A percentile compares a stretch with the other conserved stretches of the same genome.
Evolutionary conservation across 2,888 invertebrate species (phyloP).

Genomic region (Trissolcus brochymenae): DNA sequence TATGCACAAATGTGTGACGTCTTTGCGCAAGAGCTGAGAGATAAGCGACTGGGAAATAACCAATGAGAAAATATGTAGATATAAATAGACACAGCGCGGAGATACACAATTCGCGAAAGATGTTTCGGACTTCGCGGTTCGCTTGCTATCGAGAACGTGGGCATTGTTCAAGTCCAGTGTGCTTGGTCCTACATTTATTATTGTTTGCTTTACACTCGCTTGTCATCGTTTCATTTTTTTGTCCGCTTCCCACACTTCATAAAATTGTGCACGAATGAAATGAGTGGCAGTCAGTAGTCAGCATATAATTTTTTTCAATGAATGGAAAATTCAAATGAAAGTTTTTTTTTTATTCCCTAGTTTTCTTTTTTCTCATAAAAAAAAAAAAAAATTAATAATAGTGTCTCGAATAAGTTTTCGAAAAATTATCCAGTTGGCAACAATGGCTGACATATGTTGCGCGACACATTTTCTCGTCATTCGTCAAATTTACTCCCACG

Average conservation of each 20-base stretch:
- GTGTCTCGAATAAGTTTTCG: not conserved
- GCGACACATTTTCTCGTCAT: slow-evolving; percentile 22
- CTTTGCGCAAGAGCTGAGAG: slow-evolving; percentile 14
- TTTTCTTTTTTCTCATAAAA: not conserved
- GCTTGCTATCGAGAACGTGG: slow-evolving; percentile 60
- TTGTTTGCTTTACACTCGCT: slow-evolving; percentile 15
- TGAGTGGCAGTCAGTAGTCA: not conserved
- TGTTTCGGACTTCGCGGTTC: slow-evolving; percentile 52
- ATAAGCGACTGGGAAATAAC: slow-evolving; percentile 39
- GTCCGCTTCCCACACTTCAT: slow-evolving; percentile 2
- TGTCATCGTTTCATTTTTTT: slow-evolving; percentile 18
- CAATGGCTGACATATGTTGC: slow-evolving; percentile 22
- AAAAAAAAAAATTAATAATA: not conserved
- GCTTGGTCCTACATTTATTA: slow-evolving; percentile 32
- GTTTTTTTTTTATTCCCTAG: not conserved
- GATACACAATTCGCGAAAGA: slow-evolving; percentile 31
- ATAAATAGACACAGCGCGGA: slow-evolving; percentile 29
- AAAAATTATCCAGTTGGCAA: slow-evolving; percentile 19
- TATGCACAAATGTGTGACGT: slow-evolving; percentile 26
- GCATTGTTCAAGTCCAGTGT: slow-evolving; percentile 53
- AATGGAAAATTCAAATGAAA: not conserved
- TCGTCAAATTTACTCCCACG: slow-evolving; percentile 39
- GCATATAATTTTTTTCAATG: not conserved
- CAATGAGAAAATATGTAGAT: slow-evolving; percentile 25
- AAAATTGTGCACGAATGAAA: slow-evolving; percentile 4